Conservation (phyloP, 2,888 invertebrate species). For the Coleophora deauratella region DNA sequence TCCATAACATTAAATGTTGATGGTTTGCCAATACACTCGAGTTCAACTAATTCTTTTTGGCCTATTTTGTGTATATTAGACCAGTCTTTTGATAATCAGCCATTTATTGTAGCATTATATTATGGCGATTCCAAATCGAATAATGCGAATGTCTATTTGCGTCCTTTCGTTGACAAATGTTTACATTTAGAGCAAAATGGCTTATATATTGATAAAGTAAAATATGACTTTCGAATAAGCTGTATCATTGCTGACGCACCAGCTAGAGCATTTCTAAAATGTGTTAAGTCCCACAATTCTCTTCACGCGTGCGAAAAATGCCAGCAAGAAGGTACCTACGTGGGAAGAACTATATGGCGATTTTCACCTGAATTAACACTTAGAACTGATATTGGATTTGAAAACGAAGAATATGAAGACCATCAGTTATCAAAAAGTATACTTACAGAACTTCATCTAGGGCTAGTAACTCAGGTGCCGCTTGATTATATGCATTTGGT, state of each 20-base stretch:
- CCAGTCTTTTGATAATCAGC: slow-evolving; percentile 6
- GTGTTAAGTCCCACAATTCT: slow-evolving; percentile 12
- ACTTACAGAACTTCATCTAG: slow-evolving; percentile 10
- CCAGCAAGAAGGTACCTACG: slow-evolving; percentile 8
- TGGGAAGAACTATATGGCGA: slow-evolving; percentile 1
- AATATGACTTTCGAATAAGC: slow-evolving; percentile 4
- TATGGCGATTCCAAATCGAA: slow-evolving; percentile 6
- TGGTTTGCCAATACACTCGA: slow-evolving; percentile 8
- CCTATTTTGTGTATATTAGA: slow-evolving; percentile 12
- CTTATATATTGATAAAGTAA: slow-evolving; percentile 2
- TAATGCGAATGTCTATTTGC: slow-evolving; percentile 3
- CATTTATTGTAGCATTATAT: slow-evolving; percentile 6
- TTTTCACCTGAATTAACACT: slow-evolving; percentile 3
- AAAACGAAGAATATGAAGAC: slow-evolving; percentile 9
- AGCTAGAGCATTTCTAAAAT: slow-evolving; percentile 9
- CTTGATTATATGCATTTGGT: slow-evolving; percentile 10
- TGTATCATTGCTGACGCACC: slow-evolving; percentile 7
- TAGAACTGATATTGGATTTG: slow-evolving; percentile 8
- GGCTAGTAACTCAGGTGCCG: slow-evolving; percentile 11
- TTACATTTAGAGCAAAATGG: slow-evolving; percentile 5
- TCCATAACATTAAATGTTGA: slow-evolving; percentile 10
- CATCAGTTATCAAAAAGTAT: slow-evolving; percentile 10
- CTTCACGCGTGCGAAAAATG: slow-evolving; percentile 11
- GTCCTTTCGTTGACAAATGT: slow-evolving; percentile 6
- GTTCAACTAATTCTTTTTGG: slow-evolving; percentile 11